phyloP scores from a whole-genome alignment of 2,113 vertebrate genomes.

The Mohoua ochrocephala region DNA sequence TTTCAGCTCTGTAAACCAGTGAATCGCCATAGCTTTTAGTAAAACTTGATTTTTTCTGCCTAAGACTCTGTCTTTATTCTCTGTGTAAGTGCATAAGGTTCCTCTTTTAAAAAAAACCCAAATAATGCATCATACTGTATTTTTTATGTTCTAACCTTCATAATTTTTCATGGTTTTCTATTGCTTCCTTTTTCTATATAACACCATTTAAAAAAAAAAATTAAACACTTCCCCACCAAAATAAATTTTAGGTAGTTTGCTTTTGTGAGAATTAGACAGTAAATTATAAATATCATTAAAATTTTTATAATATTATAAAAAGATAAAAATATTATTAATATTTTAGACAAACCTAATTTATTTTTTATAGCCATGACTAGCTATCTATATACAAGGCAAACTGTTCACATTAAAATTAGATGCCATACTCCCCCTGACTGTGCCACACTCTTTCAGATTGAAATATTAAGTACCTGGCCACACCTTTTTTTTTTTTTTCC shows the following conservation, averaged over 20 bases:
- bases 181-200: not conserved
- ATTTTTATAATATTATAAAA: not conserved
- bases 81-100: not conserved
- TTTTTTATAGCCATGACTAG: not conserved
- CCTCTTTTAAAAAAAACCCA: not conserved
- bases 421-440: not conserved
- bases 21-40: not conserved
- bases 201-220: rapidly evolving
- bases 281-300: not conserved
- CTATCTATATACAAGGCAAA: not conserved
- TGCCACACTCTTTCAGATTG: not conserved
- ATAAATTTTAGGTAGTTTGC: not conserved
- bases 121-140: not conserved
- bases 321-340: not conserved
- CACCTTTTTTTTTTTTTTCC: not conserved
- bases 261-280: not conserved
- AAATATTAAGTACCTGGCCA: not conserved
- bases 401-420: not conserved
- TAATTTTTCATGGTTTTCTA: not conserved
- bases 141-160: not conserved
- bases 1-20: not conserved
- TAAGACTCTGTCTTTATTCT: rapidly evolving
- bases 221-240: rapidly evolving
- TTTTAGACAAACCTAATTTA: not conserved
- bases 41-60: not conserved